These are phyloP conservation scores for Aurelia coerulea DNA, from an alignment of 30 jellyfish, hydroid and myxozoan species.

Conservation along the genomic window DNA sequence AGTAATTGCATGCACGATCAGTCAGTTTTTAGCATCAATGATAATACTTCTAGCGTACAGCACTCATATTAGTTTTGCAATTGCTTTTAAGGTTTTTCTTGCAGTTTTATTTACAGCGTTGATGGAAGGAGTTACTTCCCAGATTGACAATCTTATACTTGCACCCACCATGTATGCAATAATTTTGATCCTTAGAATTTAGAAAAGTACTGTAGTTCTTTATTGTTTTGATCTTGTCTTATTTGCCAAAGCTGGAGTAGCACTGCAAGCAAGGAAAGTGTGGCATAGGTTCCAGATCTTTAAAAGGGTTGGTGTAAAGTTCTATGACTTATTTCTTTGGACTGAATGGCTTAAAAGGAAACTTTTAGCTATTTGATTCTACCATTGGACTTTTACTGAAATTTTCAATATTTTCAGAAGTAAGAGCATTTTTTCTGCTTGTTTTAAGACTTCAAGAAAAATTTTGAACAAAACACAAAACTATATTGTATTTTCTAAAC, in stretches of 20 bases:
- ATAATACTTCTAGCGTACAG: background rate
- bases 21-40: slow-evolving; percentile 57
- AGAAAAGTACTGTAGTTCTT: background rate
- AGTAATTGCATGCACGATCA: slow-evolving; percentile 36
- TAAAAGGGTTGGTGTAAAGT: too few relatives aligned
- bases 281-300: too few relatives aligned
- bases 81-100: background rate
- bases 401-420: too few relatives aligned
- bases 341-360: too few relatives aligned
- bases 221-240: background rate
- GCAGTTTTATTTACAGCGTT: slow-evolving; percentile 39
- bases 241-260: background rate
- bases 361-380: too few relatives aligned
- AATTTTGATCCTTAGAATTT: background rate
- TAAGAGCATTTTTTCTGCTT: too few relatives aligned
- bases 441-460: too few relatives aligned
- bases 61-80: slow-evolving; percentile 5
- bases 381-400: too few relatives aligned
- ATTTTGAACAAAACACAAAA: too few relatives aligned
- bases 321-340: too few relatives aligned
- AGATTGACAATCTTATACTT: slow-evolving; percentile 86
- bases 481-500: too few relatives aligned
- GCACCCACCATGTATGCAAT: slow-evolving; percentile 64
- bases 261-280: too few relatives aligned
- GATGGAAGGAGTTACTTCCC: slow-evolving; percentile 77